Conservation (phyloP, 1,140 invertebrate species). For the Adelges cooleyi region DNA sequence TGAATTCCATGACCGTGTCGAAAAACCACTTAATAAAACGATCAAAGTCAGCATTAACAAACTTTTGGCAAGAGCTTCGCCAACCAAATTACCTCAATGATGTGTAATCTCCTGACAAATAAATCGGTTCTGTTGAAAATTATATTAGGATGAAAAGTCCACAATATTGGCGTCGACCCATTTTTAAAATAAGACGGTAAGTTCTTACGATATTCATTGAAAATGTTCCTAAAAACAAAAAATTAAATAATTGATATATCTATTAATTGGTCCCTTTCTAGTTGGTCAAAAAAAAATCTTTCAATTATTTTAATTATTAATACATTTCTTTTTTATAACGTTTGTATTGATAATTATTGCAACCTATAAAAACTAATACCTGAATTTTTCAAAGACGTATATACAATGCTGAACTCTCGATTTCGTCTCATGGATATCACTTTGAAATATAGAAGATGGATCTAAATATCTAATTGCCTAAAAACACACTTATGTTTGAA, state of each 20-base stretch:
- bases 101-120: constrained; percentile 68
- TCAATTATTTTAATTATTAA: not conserved
- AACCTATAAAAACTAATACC: constrained; percentile 32
- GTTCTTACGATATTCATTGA: constrained; percentile 58
- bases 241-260: not conserved
- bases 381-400: constrained; percentile 49
- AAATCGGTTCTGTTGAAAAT: constrained; percentile 76
- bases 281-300: not conserved
- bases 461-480: constrained; percentile 74
- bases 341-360: not conserved
- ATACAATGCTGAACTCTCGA: constrained; percentile 62
- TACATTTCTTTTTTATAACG: not conserved
- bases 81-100: constrained; percentile 64
- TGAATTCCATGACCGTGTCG: constrained; percentile 82
- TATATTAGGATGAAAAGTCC: constrained; percentile 81
- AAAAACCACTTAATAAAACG: constrained; percentile 59
- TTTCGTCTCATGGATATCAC: constrained; percentile 77
- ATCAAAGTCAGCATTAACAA: too few relatives aligned
- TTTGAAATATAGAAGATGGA: constrained; percentile 77
- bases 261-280: not conserved
- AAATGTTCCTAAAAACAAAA: constrained; percentile 40
- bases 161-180: constrained; percentile 48
- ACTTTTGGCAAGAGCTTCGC: too few relatives aligned
- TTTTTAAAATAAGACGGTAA: constrained; percentile 53
- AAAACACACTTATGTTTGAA: constrained; percentile 13